Conservation (phyloP, 2,888 invertebrate species). For the Rhagium mordax region DNA sequence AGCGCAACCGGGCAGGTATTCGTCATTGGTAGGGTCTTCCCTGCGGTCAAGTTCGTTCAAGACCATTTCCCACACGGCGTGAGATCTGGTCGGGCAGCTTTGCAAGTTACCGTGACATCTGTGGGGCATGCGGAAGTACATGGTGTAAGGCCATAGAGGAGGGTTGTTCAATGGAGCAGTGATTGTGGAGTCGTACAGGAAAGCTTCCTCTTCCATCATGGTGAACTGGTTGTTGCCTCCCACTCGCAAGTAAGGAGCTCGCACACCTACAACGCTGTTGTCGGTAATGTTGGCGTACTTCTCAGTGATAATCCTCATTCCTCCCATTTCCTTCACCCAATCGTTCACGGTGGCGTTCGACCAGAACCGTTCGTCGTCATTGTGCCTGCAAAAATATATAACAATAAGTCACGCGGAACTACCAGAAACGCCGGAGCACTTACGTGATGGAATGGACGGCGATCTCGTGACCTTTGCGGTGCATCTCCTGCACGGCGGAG, state of each 20-base stretch:
- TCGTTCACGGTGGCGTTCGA: slow-evolving; percentile 92
- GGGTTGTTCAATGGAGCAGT: slow-evolving; percentile 92
- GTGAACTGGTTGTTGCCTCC: slow-evolving; percentile 97
- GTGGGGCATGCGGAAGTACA: slow-evolving; percentile 98
- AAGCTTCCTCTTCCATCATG: slow-evolving; percentile 97
- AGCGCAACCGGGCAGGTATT: slow-evolving; percentile 91
- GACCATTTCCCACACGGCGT: slow-evolving; percentile 97
- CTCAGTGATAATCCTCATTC: slow-evolving; percentile 91
- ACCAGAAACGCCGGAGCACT: slow-evolving; percentile 68
- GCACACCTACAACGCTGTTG: slow-evolving; percentile 92
- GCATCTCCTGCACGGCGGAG: slow-evolving; percentile 92
- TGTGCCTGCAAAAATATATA: slow-evolving; percentile 77
- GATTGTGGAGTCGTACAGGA: slow-evolving; percentile 96
- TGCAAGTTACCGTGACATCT: slow-evolving; percentile 94
- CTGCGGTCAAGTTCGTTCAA: slow-evolving; percentile 94
- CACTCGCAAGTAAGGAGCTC: slow-evolving; percentile 91
- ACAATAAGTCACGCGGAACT: too few relatives aligned
- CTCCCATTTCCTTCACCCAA: slow-evolving; percentile 97
- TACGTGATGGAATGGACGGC: slow-evolving; percentile 95
- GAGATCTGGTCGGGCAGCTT: slow-evolving; percentile 91
- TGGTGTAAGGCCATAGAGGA: slow-evolving; percentile 97
- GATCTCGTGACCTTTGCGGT: slow-evolving; percentile 93
- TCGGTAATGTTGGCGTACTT: slow-evolving; percentile 92
- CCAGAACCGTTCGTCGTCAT: slow-evolving; percentile 94
- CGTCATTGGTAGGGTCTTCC: slow-evolving; percentile 91